These are phyloP conservation scores for Bombus sibiricus DNA, from an alignment of 1,140 invertebrate genomes.

Conservation along the genomic window DNA sequence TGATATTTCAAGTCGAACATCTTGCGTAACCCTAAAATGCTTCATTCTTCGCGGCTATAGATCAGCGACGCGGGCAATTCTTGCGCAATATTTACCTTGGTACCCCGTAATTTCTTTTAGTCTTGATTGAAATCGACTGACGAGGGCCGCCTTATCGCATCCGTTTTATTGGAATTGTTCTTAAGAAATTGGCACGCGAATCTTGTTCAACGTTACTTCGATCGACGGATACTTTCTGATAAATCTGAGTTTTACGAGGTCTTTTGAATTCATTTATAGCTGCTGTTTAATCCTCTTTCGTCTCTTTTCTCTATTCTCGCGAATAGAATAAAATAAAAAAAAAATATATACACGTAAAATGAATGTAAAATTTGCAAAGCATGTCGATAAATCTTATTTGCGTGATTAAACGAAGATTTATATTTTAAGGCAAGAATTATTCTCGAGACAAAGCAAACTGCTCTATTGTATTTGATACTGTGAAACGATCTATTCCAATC, in stretches of 20 bases:
- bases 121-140: neutral
- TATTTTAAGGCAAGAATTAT: neutral
- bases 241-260: neutral
- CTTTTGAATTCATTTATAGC: no score
- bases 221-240: neutral
- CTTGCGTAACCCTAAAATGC: conserved; percentile 25
- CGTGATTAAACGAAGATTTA: neutral
- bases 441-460: neutral
- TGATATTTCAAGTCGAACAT: conserved; percentile 9
- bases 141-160: neutral
- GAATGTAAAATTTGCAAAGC: neutral
- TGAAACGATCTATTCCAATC: neutral
- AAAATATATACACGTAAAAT: neutral
- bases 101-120: conserved; percentile 14
- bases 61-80: neutral
- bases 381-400: neutral
- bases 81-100: neutral
- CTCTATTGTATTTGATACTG: no score
- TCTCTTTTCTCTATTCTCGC: no score
- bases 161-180: neutral
- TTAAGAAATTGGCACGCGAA: neutral
- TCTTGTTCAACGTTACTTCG: neutral
- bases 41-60: neutral
- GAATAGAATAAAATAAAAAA: no score
- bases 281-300: no score